Conservation (phyloP, 2,888 invertebrate genomes). For the Suillia variegata region DNA sequence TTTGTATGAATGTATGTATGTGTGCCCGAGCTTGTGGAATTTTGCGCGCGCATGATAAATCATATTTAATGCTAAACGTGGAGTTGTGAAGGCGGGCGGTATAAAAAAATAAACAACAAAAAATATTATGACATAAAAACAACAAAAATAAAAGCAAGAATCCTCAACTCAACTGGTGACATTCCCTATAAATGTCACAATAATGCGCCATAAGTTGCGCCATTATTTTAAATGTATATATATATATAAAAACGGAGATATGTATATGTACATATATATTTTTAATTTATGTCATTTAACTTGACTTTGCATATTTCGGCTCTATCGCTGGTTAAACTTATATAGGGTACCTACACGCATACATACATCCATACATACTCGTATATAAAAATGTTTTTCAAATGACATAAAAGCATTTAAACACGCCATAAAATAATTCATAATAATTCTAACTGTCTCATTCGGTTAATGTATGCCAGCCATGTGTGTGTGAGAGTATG, state of each 20-base stretch:
- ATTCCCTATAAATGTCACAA: conserved; percentile 38
- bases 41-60: conserved; percentile 36
- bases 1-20: too few relatives aligned
- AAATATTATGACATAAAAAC: background rate
- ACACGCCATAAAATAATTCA: conserved; percentile 58
- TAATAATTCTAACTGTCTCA: conserved; percentile 50
- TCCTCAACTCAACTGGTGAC: conserved; percentile 11
- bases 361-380: too few relatives aligned
- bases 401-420: conserved; percentile 56
- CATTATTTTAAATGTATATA: conserved; percentile 42
- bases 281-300: conserved; percentile 52
- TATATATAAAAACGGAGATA: too few relatives aligned
- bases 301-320: conserved; percentile 31
- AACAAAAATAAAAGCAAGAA: background rate
- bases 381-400: conserved; percentile 17
- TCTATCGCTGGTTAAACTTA: too few relatives aligned
- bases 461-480: conserved; percentile 29
- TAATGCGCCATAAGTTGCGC: conserved; percentile 45
- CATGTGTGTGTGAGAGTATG: background rate
- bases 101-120: conserved; percentile 18
- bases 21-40: conserved; percentile 7
- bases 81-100: conserved; percentile 1
- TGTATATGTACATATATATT: too few relatives aligned
- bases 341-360: too few relatives aligned
- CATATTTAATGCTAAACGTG: conserved; percentile 25